These are phyloP conservation scores for Lumbricus terrestris DNA, from an alignment of 2,888 invertebrate genomes.

Conservation along the genomic window DNA sequence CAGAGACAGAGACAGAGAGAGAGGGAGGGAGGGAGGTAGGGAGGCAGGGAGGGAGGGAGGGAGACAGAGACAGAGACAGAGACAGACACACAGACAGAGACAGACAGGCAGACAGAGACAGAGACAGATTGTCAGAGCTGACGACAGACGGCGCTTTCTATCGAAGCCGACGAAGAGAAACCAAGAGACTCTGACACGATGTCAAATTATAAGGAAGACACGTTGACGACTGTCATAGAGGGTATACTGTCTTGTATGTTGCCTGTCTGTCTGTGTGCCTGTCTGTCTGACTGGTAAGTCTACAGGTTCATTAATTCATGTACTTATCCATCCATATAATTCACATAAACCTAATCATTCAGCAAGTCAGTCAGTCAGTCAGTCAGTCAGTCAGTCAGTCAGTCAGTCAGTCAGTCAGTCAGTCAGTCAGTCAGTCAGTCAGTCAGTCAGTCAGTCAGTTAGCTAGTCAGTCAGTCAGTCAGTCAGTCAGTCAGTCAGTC, in stretches of 20 bases:
- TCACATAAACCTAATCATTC: too few relatives aligned
- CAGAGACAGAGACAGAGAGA: constrained; percentile 17
- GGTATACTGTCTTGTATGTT: not conserved
- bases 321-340: too few relatives aligned
- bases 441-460: too few relatives aligned
- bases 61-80: not conserved
- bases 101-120: not conserved
- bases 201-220: not conserved
- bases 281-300: not conserved
- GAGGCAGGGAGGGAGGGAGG: constrained; percentile 19
- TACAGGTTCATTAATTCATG: too few relatives aligned
- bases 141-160: not conserved
- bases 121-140: not conserved
- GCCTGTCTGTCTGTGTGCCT: not conserved
- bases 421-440: not conserved
- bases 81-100: not conserved
- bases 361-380: too few relatives aligned
- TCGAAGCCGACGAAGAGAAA: not conserved
- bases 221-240: not conserved
- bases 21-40: constrained; percentile 6
- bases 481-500: too few relatives aligned
- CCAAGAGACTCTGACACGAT: not conserved
- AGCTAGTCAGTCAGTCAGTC: too few relatives aligned
- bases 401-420: not conserved
- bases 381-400: not conserved